These are phyloP conservation scores for Protobothrops flavoviridis DNA, from an alignment of 2,113 vertebrate species.

Conservation along the genomic window DNA sequence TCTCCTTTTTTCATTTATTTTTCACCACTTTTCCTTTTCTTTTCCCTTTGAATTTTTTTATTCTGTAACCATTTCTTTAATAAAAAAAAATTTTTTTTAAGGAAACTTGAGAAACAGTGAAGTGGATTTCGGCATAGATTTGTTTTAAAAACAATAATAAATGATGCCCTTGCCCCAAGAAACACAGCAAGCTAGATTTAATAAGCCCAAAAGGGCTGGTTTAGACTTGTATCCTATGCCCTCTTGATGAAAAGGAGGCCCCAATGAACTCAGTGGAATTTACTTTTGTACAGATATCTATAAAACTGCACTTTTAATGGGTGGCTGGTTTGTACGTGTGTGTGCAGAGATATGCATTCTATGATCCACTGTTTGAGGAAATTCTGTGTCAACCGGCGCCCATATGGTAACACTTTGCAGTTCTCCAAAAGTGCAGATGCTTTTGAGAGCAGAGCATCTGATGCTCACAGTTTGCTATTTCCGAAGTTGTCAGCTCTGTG, in stretches of 20 bases:
- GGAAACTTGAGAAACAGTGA: neutral
- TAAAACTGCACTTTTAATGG: neutral
- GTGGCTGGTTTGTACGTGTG: neutral
- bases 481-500: neutral
- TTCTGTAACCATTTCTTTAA: neutral
- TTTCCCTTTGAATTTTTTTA: neutral
- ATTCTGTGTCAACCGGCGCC: neutral
- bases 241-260: neutral
- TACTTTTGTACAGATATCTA: neutral
- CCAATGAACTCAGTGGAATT: neutral
- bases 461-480: conserved; percentile 18
- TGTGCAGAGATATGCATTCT: neutral
- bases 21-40: neutral
- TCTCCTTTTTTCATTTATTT: neutral
- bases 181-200: neutral
- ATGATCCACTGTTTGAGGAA: neutral
- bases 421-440: conserved; percentile 10
- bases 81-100: neutral
- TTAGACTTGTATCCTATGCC: neutral
- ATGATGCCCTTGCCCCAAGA: neutral
- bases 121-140: neutral
- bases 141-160: neutral
- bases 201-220: neutral
- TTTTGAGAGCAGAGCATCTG: conserved; percentile 6
- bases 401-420: neutral